Base-by-base conservation (phyloP, 2,797 vertebrate species). In the Tenualosa thibaudeaui region DNA sequence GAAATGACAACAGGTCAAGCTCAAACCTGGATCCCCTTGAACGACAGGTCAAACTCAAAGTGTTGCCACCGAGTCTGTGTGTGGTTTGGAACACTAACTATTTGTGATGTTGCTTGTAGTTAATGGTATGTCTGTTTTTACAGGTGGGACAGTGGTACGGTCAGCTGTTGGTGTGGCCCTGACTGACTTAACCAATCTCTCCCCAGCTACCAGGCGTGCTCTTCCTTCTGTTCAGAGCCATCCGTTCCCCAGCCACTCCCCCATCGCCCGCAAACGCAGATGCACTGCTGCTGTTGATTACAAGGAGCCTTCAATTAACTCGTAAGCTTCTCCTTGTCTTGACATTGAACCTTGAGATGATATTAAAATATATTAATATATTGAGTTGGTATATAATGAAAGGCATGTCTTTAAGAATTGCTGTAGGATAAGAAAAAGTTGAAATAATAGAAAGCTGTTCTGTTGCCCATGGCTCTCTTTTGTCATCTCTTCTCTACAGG, bases 151-250 rank as follows among this genome's bases (percentile, higher is more conserved):
- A 92, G 92, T 93, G 92, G 88, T 93, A 81, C 93, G 92, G 86
- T 90, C 91, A 81, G 90, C 89, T 50, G 89, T 91, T 88, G 93
- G 91, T 90, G 92, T 94, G 88, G 92, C 92, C 92, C 96, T 98
- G 83, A 95, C 93, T 93, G 98, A 99, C 89, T 94, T 99, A 90
- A 99, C 97, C 88, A 98, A 98, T 93, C 86, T 96, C 78, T 91
- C 94, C 90, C 91, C 93, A 15, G 62, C 91, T 94, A 93, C 95
- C 88, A 90, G 89, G 85, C 94, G 91, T 84, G 93, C 91, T 82
- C 90, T 92, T 88, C 92, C 95, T 78, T 84, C 89, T 37, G 83
- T 88, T 24, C 88, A 86, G 0, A 91, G 92, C 91, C 92, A 88
- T 78, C 89, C 91, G 17, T 5, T 19, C 13, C 2, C 71, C 19